Evolutionary conservation across 2,888 invertebrate genomes (phyloP), one percentile per base, ranked within the genome.

Genomic region (Caprella mutica): DNA sequence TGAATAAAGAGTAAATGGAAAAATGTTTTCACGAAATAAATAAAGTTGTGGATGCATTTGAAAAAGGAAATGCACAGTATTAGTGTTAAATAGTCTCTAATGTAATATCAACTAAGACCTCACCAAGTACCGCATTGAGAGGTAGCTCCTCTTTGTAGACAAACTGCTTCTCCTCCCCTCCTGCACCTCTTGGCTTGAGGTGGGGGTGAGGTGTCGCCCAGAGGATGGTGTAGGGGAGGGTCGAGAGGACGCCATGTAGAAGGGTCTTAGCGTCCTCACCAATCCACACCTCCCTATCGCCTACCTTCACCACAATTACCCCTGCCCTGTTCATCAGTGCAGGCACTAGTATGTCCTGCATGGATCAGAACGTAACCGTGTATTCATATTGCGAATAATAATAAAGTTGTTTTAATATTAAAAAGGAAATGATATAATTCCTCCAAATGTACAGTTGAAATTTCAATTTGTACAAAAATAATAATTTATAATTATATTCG

Each of bases 301-400:
- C 55, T 5, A 51, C 24, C 19, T 29, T 33, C 27, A 59, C 59
- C 2, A 39, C 33, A 6, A 59, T 27, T 12, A 59, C 51, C 24
- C 59, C 59, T 6, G 54, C 55, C 4, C 59, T 40, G 38, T 59
- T 59, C 44, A 51, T n/a, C 1, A 59, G 43, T 5, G 59, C 55
- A 6, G 59, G 51, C 1, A 55, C 59, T 17, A 59, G 21, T 3
- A 59, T 29, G n/a, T 55, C 55, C 59, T 59, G 54, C 9, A 42
- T 21, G n/a, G 14, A 19, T 17, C 8, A 9, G 17, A 19, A 42
- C 9, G 8, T 14, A 42, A 42, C n/a, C n/a, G n/a, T n/a, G n/a
- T n/a, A n/a, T n/a, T n/a, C n/a, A n/a, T n/a, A n/a, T n/a, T n/a
- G n/a, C n/a, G n/a, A n/a, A n/a, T n/a, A n/a, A n/a, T n/a, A n/a